Evolutionary conservation across 2,113 vertebrate species (phyloP).

Genomic region (rabbit (Oryctolagus cuniculus)): mOryCun1.1 NC_091434.1:76618001-76618500

Average conservation of each 20-base stretch:
- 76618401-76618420: conserved; percentile 52
- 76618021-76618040: no score
- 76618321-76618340: neutral
- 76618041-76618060: conserved; percentile 6
- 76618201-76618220: neutral
- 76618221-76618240: neutral
- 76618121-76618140: neutral
- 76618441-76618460: conserved; percentile 17
- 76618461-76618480: conserved; percentile 46
- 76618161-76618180: conserved; percentile 22
- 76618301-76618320: conserved; percentile 25
- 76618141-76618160: neutral
- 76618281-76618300: conserved; percentile 8
- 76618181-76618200: conserved; percentile 11
- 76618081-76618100: conserved; percentile 22
- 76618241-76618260: neutral
- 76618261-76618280: conserved; percentile 21
- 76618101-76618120: neutral
- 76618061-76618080: neutral
- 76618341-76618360: conserved; percentile 8
- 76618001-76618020: no score
- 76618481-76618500: conserved; percentile 43
- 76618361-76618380: conserved; percentile 28
- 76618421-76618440: conserved; percentile 60
- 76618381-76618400: conserved; percentile 66